A percentile compares a stretch with the other conserved stretches of the same genome.
phyloP scores from a whole-genome alignment of 2,888 invertebrate genomes.

The Yponomeuta plumbellus region DNA sequence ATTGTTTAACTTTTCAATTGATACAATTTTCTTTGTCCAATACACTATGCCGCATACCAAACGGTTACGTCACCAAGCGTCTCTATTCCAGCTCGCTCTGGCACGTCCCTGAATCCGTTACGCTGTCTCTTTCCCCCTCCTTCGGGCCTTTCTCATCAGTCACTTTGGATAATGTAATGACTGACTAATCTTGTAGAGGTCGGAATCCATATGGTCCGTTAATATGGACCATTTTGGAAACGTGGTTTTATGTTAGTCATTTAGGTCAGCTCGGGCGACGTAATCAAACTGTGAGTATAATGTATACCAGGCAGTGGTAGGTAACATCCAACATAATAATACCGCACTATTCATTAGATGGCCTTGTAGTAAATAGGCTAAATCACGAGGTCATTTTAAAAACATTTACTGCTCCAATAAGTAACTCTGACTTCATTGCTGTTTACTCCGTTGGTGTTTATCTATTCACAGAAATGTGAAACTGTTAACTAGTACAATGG shows the following conservation, averaged over 20 bases:
- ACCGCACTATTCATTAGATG: background rate
- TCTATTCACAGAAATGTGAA: background rate
- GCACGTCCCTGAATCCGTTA: constrained; percentile 25
- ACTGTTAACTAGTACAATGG: no score
- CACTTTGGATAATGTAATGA: constrained; percentile 31
- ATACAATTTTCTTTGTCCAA: constrained; percentile 40
- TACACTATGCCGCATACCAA: constrained; percentile 52
- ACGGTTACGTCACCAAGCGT: constrained; percentile 51
- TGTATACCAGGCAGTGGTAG: no score
- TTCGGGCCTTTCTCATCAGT: constrained; percentile 46
- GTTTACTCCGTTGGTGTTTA: background rate
- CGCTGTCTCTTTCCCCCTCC: constrained; percentile 26
- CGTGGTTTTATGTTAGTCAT: background rate
- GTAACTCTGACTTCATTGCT: background rate
- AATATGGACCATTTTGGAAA: background rate
- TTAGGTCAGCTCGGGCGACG: background rate
- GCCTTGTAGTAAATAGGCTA: background rate
- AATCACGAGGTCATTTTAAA: background rate
- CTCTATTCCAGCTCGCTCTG: constrained; percentile 24
- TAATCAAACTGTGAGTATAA: background rate
- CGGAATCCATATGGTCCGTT: background rate
- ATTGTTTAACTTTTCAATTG: background rate
- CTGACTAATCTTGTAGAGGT: background rate
- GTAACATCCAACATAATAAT: background rate
- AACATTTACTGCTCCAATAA: background rate